Evolutionary conservation across 2,888 invertebrate genomes (phyloP), one percentile per base, ranked within the genome.

Genomic region (Dinocampus coccinellae): DNA sequence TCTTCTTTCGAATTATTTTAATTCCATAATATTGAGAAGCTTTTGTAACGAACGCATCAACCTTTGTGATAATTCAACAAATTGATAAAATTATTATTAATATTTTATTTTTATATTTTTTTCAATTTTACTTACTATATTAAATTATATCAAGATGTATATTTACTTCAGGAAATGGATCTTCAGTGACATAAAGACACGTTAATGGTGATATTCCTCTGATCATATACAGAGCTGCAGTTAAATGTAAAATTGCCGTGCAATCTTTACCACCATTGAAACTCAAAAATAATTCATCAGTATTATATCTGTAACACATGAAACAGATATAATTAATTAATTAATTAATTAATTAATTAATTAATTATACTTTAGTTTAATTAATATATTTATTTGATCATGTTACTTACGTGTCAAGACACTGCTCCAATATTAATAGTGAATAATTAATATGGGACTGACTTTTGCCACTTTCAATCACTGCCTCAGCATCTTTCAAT

Each of bases 221-320:
- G 33, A 89, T 80, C 3, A 87, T 83, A 7, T 81, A 83, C 73
- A 92, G 89, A 1, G 90, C 89, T 77, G 90, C 87, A 11, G 90
- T 88, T 75, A 97, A 86, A 86, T 96, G 94, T 42, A 99, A 89
- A 13, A 99, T 90, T 0, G 94, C 96, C 0, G 98, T 98, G 85
- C 99, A 99, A 89, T 99, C 99, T 89, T 99, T 99, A 1, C 99
- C 99, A 3, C 99, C 99, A 85, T 99, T 99, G 88, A 99, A 99
- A 29, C 97, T 95, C 34, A 99, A 85, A 82, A 97, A 96, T 16
- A 97, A 89, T 87, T 96, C 93, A 68, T 93, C 90, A 22, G 92
- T 85, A n/a, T 91, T 89, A 85, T 92, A 96, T 87, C 92, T 94
- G 86, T 47, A 89, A 88, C 75, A 73, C 55, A 75, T 75, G 47